Conservation (phyloP, 2,113 vertebrate genomes). For the Psephotus haematonotus region DNA sequence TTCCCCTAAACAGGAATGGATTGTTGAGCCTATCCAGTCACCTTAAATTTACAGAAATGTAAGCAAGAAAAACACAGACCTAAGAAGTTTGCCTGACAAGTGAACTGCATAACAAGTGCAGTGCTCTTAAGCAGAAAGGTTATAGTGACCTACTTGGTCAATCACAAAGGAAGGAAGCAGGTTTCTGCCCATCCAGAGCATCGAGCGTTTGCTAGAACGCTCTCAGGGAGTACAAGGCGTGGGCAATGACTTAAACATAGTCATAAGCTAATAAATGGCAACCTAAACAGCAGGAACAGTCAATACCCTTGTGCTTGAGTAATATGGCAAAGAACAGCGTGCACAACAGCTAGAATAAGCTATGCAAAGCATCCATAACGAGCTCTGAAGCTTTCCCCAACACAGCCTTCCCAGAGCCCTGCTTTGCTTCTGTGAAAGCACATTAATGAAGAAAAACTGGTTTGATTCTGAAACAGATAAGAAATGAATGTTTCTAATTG, state of each 20-base stretch:
- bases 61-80: background rate
- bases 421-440: background rate
- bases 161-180: too few species aligned
- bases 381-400: background rate
- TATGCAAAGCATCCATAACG: background rate
- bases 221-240: accelerated
- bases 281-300: accelerated
- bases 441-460: background rate
- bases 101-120: background rate
- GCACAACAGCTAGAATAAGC: background rate
- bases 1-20: background rate
- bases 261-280: background rate
- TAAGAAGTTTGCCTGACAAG: background rate
- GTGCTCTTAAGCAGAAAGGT: background rate
- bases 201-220: accelerated
- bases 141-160: background rate
- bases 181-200: background rate
- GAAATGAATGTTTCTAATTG: accelerated
- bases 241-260: background rate
- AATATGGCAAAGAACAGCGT: background rate
- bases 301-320: background rate
- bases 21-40: background rate
- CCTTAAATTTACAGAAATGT: background rate
- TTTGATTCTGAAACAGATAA: background rate
- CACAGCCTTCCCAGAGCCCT: background rate